Conservation (phyloP, 1,140 invertebrate species). For the Halesus radiatus region DNA sequence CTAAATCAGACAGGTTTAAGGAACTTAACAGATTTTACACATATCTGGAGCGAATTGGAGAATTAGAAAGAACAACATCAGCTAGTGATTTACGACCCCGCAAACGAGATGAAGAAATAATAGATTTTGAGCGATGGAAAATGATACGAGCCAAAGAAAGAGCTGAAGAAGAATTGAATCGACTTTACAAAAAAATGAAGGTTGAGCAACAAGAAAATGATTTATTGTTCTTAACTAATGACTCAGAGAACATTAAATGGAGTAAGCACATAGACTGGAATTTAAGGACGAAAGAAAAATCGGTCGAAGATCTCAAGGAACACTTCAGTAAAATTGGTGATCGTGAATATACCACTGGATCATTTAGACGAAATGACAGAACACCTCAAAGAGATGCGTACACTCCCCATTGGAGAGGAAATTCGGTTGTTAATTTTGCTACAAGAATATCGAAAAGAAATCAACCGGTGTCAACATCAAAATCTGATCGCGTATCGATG, state of each 20-base stretch:
- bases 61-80: slow-evolving; percentile 84
- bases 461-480: slow-evolving; percentile 32
- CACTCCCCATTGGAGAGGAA: slow-evolving; percentile 87
- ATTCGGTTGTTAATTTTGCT: slow-evolving; percentile 83
- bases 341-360: slow-evolving; percentile 67
- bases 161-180: slow-evolving; percentile 85
- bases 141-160: slow-evolving; percentile 83
- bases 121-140: slow-evolving; percentile 91
- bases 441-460: slow-evolving; percentile 74
- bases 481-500: slow-evolving; percentile 57
- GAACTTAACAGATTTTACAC: slow-evolving; percentile 90
- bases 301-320: slow-evolving; percentile 86
- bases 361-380: slow-evolving; percentile 67
- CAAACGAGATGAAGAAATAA: slow-evolving; percentile 81
- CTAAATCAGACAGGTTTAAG: slow-evolving; percentile 85
- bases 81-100: slow-evolving; percentile 78
- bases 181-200: slow-evolving; percentile 83
- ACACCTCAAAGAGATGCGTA: slow-evolving; percentile 76
- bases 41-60: slow-evolving; percentile 86
- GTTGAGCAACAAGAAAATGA: slow-evolving; percentile 86
- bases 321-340: slow-evolving; percentile 75
- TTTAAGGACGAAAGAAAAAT: slow-evolving; percentile 86
- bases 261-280: slow-evolving; percentile 80
- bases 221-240: slow-evolving; percentile 83
- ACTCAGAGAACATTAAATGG: slow-evolving; percentile 81